phyloP scores from a whole-genome alignment of 2,797 vertebrate genomes.

The Sitta carolinensis region DNA sequence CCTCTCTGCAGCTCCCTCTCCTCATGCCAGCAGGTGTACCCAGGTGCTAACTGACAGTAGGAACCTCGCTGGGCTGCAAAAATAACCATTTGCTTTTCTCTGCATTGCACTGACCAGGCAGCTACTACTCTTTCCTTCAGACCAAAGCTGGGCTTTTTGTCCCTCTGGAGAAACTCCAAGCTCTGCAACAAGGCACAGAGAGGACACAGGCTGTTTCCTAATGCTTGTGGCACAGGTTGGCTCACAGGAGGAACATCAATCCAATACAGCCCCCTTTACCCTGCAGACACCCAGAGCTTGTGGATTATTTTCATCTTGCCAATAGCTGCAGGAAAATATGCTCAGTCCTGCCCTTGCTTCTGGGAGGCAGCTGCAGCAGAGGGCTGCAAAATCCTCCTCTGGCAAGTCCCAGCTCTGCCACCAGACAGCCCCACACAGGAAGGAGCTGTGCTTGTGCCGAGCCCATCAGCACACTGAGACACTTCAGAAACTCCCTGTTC shows the following conservation, averaged over 20 bases:
- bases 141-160: rapidly evolving
- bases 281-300: rapidly evolving
- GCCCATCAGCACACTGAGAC: background rate
- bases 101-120: background rate
- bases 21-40: rapidly evolving
- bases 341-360: background rate
- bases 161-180: rapidly evolving
- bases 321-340: background rate
- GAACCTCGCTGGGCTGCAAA: background rate
- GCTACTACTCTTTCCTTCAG: background rate
- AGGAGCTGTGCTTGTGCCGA: background rate
- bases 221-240: background rate
- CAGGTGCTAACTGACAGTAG: rapidly evolving
- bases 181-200: background rate
- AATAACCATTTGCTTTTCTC: background rate
- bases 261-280: background rate
- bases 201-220: background rate
- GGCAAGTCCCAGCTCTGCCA: background rate
- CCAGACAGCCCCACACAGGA: rapidly evolving
- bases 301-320: background rate
- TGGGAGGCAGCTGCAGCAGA: background rate
- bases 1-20: background rate
- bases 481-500: background rate
- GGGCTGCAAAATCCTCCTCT: background rate
- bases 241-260: rapidly evolving